phyloP scores from a whole-genome alignment of 2,113 vertebrate genomes.

The Lasiurus cinereus region DNA sequence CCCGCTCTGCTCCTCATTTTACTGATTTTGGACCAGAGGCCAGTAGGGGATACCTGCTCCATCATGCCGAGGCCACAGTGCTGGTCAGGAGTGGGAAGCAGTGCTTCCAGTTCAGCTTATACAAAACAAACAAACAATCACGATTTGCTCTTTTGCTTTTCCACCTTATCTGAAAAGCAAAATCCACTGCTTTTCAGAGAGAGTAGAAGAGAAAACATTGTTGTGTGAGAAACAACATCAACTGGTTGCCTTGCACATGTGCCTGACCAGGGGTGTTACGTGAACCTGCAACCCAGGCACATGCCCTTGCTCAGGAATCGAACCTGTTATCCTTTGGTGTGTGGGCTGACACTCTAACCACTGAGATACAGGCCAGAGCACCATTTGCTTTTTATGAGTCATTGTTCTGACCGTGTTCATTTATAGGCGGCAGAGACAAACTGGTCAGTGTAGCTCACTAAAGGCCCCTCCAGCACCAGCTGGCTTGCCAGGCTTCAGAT shows the following conservation, averaged over 20 bases:
- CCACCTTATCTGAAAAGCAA: too few relatives aligned
- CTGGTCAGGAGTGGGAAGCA: background rate
- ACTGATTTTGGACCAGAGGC: background rate
- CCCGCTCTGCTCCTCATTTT: background rate
- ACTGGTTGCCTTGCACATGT: too few relatives aligned
- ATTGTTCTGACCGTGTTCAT: background rate
- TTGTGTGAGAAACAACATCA: too few relatives aligned
- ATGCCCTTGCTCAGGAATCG: too few relatives aligned
- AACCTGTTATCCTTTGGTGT: too few relatives aligned
- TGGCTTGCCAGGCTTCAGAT: background rate
- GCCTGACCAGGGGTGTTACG: too few relatives aligned
- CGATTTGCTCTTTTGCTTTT: background rate
- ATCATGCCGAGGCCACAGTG: background rate
- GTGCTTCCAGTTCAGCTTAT: background rate
- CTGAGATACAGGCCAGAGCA: background rate
- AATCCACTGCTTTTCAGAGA: too few relatives aligned
- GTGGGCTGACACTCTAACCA: too few relatives aligned
- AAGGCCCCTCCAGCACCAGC: background rate
- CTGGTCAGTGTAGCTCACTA: background rate
- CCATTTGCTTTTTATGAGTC: constrained; percentile 11
- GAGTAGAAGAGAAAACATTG: too few relatives aligned
- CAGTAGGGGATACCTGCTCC: background rate
- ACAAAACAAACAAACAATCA: background rate
- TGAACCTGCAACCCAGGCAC: too few relatives aligned
- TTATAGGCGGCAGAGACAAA: background rate